A percentile compares a stretch with the other conserved stretches of the same genome.
Evolutionary conservation across 1,140 invertebrate genomes (phyloP).

Genomic region (Drosophila tristis): DNA sequence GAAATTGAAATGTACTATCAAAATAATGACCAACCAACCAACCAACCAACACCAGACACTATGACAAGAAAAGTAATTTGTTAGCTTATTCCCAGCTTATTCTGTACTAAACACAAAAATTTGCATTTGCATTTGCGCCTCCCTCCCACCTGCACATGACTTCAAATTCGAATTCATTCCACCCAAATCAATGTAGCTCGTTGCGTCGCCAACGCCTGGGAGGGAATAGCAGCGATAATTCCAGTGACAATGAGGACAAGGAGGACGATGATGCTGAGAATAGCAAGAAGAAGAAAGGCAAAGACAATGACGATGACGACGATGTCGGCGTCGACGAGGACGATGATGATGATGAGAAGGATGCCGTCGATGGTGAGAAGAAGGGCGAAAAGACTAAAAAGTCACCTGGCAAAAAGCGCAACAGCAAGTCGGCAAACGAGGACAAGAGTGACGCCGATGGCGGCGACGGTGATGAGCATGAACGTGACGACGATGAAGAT

Average conservation of each 20-base stretch:
- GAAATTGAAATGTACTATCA: conserved; percentile 10
- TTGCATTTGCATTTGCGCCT: conserved; percentile 61
- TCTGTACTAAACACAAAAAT: conserved; percentile 32
- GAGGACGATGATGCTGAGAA: conserved; percentile 61
- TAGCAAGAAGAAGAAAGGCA: conserved; percentile 67
- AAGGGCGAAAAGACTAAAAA: conserved; percentile 63
- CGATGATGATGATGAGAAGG: conserved; percentile 48
- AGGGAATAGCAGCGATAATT: conserved; percentile 75
- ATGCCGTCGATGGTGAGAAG: conserved; percentile 58
- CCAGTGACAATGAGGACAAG: conserved; percentile 74
- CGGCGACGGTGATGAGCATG: conserved; percentile 84
- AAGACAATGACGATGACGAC: conserved; percentile 52
- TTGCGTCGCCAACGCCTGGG: conserved; percentile 77
- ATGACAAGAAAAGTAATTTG: conserved; percentile 21
- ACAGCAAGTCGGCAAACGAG: conserved; percentile 50
- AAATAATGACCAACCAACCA: conserved; percentile 8
- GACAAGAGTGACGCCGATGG: conserved; percentile 84
- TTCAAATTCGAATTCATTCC: conserved; percentile 71
- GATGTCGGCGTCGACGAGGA: conserved; percentile 44
- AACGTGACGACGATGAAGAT: conserved; percentile 84
- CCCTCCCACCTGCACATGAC: conserved; percentile 41
- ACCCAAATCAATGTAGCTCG: conserved; percentile 64
- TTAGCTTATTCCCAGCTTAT: conserved; percentile 36
- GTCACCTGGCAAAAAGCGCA: conserved; percentile 64
- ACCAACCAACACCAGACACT: conserved; percentile 22